phyloP scores from a whole-genome alignment of 2,888 invertebrate species.

The Eulithis testata region DNA sequence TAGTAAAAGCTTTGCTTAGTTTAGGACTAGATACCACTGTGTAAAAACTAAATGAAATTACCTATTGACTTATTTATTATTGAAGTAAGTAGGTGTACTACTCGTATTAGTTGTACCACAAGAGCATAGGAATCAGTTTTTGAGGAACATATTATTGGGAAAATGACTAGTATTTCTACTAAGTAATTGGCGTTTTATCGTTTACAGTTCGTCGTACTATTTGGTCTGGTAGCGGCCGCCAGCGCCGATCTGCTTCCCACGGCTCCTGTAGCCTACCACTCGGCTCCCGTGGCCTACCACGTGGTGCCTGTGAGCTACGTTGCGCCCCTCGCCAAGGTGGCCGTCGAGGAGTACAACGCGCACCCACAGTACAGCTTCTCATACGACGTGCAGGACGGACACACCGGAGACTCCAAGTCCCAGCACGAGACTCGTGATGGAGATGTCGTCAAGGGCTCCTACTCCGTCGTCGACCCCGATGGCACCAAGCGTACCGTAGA shows the following conservation, averaged over 20 bases:
- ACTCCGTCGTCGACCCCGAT: slow-evolving; percentile 83
- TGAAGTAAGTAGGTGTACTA: no score
- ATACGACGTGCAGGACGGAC: slow-evolving; percentile 83
- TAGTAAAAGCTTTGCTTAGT: no score
- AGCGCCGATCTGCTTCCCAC: slow-evolving; percentile 54
- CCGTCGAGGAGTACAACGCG: slow-evolving; percentile 65
- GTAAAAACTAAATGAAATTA: no score
- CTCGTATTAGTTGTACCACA: no score
- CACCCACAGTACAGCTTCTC: slow-evolving; percentile 78
- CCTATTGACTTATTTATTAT: no score
- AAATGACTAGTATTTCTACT: no score
- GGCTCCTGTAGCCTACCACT: slow-evolving; percentile 56
- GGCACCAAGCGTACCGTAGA: slow-evolving; percentile 84
- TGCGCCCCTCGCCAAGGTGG: slow-evolving; percentile 57
- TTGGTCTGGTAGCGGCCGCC: slow-evolving; percentile 45
- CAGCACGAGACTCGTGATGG: slow-evolving; percentile 78
- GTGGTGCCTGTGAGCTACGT: slow-evolving; percentile 49
- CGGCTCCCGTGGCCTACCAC: slow-evolving; percentile 54
- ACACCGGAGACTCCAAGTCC: slow-evolving; percentile 78
- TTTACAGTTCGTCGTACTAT: slow-evolving; percentile 47
- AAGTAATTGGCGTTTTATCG: slow-evolving; percentile 6
- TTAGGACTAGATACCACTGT: no score
- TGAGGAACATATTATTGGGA: no score
- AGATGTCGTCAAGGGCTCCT: slow-evolving; percentile 79
- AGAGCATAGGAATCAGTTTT: no score